Base-by-base conservation (phyloP, 2,113 vertebrate genomes). In the Eptatretus burgeri region DNA sequence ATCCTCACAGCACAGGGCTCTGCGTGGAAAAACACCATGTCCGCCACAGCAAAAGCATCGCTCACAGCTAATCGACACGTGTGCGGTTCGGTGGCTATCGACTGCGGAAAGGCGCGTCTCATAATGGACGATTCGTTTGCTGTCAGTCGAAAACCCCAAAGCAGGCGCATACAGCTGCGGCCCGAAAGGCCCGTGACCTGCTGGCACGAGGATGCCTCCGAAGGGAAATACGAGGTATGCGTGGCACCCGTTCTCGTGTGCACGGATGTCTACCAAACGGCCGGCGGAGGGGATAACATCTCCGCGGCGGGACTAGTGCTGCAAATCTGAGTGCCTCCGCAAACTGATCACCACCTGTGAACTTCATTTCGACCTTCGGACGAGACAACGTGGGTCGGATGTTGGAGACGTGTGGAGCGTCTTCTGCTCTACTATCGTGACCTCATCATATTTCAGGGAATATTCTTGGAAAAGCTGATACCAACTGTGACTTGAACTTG, bases 71-170 rank as follows among this genome's bases (percentile, higher is more conserved):
- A 81, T 72, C 75, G 80, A 19, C 80, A 82, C n/a, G 79, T 80
- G 63, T 82, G 80, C 27, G 80, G 80, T 65, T 81, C 80, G 1
- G 50, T 77, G 9, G 70, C 78, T 70, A 79, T 82, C 63, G 75
- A 82, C 70, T 74, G 75, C 65, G 77, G 65, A 68, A 82, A 82
- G 70, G 80, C 80, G 1, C 74, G 79, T 63, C 75, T 82, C 65
- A 77, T 81, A 68, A 78, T 82, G 80, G 80, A 82, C 10, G 80
- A 82, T 66, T 82, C 80, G 1, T 82, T 82, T 74, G 78, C 79
- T 1, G 52, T 79, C 1, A 82, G 80, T 71, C 72, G 74, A 9
- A 71, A 51, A 50, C 74, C 75, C 51, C 79, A 79, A 63, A 82
- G 80, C 70, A 75, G 74, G 68, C 73, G 78, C 11, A 79, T 82